These are phyloP conservation scores for Andricus quercusramuli DNA, from an alignment of 2,888 invertebrate genomes.

Conservation along the genomic window DNA sequence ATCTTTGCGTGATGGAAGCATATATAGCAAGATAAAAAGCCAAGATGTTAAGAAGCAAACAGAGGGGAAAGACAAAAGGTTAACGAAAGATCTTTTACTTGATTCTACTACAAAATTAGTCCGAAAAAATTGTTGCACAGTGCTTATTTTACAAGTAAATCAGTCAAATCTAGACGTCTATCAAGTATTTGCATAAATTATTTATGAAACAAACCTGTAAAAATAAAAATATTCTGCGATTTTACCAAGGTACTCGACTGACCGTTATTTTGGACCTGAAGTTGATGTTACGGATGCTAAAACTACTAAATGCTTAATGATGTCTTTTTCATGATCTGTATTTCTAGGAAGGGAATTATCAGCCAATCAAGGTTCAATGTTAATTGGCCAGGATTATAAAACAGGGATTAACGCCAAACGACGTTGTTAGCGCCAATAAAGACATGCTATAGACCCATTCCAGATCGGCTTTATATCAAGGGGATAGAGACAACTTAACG, in stretches of 20 bases:
- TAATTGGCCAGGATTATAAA: slow-evolving; percentile 10
- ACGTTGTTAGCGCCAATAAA: slow-evolving; percentile 5
- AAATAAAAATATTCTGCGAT: not conserved
- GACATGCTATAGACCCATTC: not conserved
- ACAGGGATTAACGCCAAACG: not conserved
- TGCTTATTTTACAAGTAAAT: no score
- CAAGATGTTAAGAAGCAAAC: not conserved
- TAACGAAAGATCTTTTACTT: not conserved
- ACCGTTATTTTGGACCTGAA: not conserved
- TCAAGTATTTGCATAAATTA: no score
- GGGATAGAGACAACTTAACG: slow-evolving; percentile 56
- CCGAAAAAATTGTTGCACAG: no score
- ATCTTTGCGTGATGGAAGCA: not conserved
- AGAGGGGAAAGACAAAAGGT: not conserved
- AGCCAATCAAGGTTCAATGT: not conserved
- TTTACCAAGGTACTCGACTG: not conserved
- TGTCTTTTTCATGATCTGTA: slow-evolving; percentile 4
- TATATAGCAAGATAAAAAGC: not conserved
- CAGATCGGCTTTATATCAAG: slow-evolving; percentile 5
- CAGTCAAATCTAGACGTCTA: no score
- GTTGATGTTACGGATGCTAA: no score
- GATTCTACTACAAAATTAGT: no score
- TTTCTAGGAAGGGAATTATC: slow-evolving; percentile 2
- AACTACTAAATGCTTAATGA: no score
- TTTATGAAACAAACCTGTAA: not conserved